Base-by-base conservation (phyloP, 2,113 vertebrate genomes). In the Raja brachyura region DNA sequence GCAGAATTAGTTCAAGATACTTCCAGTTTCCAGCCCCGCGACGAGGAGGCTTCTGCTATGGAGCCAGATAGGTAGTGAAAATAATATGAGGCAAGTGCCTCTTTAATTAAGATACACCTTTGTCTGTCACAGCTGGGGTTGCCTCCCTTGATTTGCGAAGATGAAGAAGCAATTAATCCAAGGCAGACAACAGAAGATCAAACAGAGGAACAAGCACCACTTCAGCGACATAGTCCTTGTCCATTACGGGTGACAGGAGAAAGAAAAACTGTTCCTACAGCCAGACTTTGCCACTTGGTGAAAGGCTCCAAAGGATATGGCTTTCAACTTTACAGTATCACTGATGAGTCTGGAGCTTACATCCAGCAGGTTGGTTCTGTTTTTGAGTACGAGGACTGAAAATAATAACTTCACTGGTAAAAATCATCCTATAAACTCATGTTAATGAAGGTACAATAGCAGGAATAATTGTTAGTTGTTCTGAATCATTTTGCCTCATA, bases 141-240 rank as follows among this genome's bases (percentile, higher is more conserved):
- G 28, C 98, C 97, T 25, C 98, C 98, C 0, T 96, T 98, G 93
- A 96, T 98, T 39, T 99, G 98, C 94, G 88, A 94, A 68, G 63
- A 31, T 0, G 93, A 94, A 56, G 39, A 31, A 16, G 48, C 11
- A n/a, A 85, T 92, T 1, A 94, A 93, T 74, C 56, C 75, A 93
- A 93, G 63, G 16, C 18, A 76, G 28, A 73, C 85, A 25, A 54
- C 85, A 77, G 54, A n/a, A 9, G 90, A 56, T 39, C 0, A 59
- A 93, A 10, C 79, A n/a, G 4, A 73, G 93, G 93, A 39, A 20
- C 10, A 75, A 77, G 93, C 81, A 76, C 1, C 20, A 85, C 73
- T 20, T 61, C 68, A 93, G 68, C 93, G 81, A 9, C 75, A 25
- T n/a, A 31, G 13, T 5, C 5, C 13, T 4, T 5, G 76, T 90